Conservation (phyloP, 2,888 invertebrate genomes). For the Meganola albula region DNA sequence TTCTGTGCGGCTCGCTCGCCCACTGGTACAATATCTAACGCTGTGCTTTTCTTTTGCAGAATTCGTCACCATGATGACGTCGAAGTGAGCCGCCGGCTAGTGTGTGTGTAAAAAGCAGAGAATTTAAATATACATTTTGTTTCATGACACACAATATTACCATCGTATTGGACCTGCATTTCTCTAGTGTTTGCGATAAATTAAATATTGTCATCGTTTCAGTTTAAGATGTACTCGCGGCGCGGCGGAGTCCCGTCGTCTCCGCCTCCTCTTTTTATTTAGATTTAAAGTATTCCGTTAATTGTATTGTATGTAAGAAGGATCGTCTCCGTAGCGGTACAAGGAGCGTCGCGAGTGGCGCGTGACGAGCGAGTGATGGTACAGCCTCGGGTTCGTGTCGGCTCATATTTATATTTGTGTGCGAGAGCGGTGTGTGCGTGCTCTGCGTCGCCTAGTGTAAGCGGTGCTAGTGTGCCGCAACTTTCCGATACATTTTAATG, state of each 20-base stretch:
- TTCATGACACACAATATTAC: constrained; percentile 79
- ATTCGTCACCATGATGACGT: constrained; percentile 99
- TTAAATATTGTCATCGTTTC: constrained; percentile 75
- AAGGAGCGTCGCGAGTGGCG: constrained; percentile 65
- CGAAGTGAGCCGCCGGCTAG: constrained; percentile 93
- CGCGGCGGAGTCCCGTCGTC: constrained; percentile 32
- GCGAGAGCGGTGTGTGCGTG: background rate
- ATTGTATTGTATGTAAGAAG: constrained; percentile 73
- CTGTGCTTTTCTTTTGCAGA: constrained; percentile 80
- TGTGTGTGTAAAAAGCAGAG: constrained; percentile 79
- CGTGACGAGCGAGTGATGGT: constrained; percentile 69
- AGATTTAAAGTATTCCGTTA: constrained; percentile 77
- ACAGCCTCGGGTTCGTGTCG: constrained; percentile 50
- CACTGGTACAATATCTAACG: constrained; percentile 27
- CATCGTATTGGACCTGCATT: constrained; percentile 80
- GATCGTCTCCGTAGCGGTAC: constrained; percentile 69
- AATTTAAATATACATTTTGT: constrained; percentile 80
- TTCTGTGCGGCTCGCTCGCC: constrained; percentile 20
- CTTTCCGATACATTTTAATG: constrained; percentile 69
- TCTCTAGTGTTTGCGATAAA: constrained; percentile 79
- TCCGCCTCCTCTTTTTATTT: constrained; percentile 59
- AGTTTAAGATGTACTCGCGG: constrained; percentile 61
- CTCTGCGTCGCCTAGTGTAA: constrained; percentile 32
- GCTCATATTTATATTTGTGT: constrained; percentile 60
- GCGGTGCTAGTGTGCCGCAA: constrained; percentile 50